Conservation (phyloP, 2,888 invertebrate species). For the Eupithecia subfuscata region DNA sequence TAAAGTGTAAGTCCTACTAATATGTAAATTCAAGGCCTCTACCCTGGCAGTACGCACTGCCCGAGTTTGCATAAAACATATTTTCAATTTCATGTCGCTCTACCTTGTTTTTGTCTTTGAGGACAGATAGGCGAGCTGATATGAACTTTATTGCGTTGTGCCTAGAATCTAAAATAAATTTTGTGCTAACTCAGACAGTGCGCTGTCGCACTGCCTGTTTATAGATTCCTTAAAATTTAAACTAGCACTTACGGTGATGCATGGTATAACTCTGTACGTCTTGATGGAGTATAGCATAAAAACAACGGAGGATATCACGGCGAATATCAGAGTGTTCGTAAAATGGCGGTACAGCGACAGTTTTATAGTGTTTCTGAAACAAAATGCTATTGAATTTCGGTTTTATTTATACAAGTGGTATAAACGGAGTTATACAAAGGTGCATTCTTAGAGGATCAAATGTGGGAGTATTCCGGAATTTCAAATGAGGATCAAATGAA, state of each 20-base stretch:
- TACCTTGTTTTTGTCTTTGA: neutral
- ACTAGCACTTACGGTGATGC: conserved; percentile 87
- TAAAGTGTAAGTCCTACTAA: too few species aligned
- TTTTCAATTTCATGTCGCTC: neutral
- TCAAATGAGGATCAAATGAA: neutral
- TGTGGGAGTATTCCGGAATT: neutral
- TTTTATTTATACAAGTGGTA: neutral
- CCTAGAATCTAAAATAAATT: neutral
- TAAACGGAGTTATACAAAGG: too few species aligned
- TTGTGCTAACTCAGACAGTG: neutral
- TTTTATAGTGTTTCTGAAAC: conserved; percentile 93
- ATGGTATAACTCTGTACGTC: conserved; percentile 89
- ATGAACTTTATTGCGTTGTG: neutral
- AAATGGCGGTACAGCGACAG: conserved; percentile 95
- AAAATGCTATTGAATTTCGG: conserved; percentile 24
- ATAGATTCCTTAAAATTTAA: neutral
- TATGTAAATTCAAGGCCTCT: too few species aligned
- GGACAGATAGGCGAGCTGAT: neutral
- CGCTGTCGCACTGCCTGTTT: neutral
- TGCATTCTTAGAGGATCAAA: neutral
- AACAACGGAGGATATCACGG: conserved; percentile 94
- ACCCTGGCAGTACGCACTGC: neutral
- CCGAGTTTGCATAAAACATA: neutral
- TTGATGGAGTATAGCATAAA: conserved; percentile 97
- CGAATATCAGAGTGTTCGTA: conserved; percentile 96